Base-by-base conservation (phyloP, 2,888 invertebrate species). In the Drosophila acutilabella region DNA sequence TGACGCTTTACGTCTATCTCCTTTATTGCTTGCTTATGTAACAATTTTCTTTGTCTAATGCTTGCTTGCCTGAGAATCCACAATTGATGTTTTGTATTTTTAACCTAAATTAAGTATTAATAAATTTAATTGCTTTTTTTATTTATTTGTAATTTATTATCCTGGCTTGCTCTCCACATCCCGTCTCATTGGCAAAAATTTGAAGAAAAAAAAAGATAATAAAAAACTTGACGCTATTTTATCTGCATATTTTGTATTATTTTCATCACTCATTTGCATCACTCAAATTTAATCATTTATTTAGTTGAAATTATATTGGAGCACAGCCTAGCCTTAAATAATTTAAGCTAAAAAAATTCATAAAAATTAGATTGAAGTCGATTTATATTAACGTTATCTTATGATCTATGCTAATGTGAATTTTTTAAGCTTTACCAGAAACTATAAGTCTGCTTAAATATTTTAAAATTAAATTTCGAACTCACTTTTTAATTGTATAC, bases 221-320 rank as follows among this genome's bases (percentile, higher is more conserved):
- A 51, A 56, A 56, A 42, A 51, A 64, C 56, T 72, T 62, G 61
- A 66, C 53, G 79, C 76, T 62, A 45, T 72, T 80, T 75, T 74
- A 70, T 71, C 30, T 47, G 33, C 41, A 54, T 41, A 40, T 20
- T n/a, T 18, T 11, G 56, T 47, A 16, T 18, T 18, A 40, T 53
- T 41, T 59, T 50, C 30, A 45, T 53, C 23, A 54, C 20, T 26
- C 6, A 7, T 44, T 59, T 45, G 0, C n/a, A 23, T 50, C 40
- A n/a, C 16, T 18, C 18, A 57, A n/a, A 33, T 10, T 42, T 16
- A 33, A 41, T 52, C 26, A 50, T 5, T 30, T n/a, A 30, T 18
- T 57, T 30, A 0, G 6, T 30, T 13, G n/a, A 44, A 4, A 33
- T 20, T 20, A n/a, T 52, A 20, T 40, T 52, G 52, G 20, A 41